phyloP scores from a whole-genome alignment of 2,797 vertebrate species.

The Syngnathus acus region DNA sequence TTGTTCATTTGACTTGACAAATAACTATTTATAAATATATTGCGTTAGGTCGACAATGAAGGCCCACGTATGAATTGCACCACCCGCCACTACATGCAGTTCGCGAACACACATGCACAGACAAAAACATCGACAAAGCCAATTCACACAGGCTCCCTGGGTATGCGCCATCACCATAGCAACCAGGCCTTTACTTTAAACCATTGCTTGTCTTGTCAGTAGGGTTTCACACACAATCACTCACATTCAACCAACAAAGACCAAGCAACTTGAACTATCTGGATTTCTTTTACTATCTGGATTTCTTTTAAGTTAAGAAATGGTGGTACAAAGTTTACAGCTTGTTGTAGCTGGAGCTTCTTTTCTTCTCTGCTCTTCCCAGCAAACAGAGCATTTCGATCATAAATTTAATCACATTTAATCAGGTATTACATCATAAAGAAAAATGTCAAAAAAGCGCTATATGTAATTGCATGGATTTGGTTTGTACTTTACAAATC shows the following conservation, averaged over 20 bases:
- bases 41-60: neutral
- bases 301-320: neutral
- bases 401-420: neutral
- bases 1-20: neutral
- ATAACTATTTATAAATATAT: neutral
- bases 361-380: neutral
- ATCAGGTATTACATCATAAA: neutral
- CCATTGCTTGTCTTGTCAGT: conserved; percentile 50
- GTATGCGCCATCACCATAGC: conserved; percentile 47
- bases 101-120: neutral
- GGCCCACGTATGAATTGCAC: no score
- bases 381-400: neutral
- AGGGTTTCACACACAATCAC: conserved; percentile 30
- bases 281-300: neutral
- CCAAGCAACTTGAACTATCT: conserved; percentile 16
- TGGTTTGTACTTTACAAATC: neutral
- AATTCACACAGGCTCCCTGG: conserved; percentile 49
- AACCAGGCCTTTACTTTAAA: conserved; percentile 43
- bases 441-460: no score
- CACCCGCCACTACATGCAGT: neutral
- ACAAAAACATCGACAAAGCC: conserved; percentile 54
- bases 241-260: conserved; percentile 30
- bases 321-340: neutral
- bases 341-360: neutral
- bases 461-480: no score